Evolutionary conservation across 2,113 vertebrate species (phyloP).

Genomic region (Zeus faber): DNA sequence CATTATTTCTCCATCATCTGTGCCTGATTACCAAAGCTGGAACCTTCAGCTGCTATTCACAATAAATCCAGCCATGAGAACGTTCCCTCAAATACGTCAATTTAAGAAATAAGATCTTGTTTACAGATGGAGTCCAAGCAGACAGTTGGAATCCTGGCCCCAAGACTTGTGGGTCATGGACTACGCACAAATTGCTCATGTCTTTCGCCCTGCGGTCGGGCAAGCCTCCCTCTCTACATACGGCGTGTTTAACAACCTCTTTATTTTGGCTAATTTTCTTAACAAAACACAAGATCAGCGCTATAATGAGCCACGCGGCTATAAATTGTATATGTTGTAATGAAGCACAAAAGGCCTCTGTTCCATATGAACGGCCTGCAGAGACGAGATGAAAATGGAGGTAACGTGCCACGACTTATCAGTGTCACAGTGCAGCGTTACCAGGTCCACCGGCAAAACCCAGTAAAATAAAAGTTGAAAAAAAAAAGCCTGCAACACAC

Average conservation of each 20-base stretch:
- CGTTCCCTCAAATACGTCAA: constrained; percentile 50
- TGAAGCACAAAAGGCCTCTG: too few species aligned
- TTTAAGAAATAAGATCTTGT: constrained; percentile 60
- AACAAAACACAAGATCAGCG: neutral
- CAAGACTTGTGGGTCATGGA: constrained; percentile 38
- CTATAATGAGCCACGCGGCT: too few species aligned
- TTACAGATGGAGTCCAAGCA: constrained; percentile 44
- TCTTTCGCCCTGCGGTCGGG: constrained; percentile 31
- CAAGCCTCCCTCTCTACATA: constrained; percentile 11
- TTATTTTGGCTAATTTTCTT: constrained; percentile 2
- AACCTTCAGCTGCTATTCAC: constrained; percentile 25
- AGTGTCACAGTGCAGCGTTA: too few species aligned
- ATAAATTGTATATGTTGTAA: too few species aligned
- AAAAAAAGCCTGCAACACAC: constrained; percentile 45
- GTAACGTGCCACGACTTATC: too few species aligned
- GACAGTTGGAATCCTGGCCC: constrained; percentile 44
- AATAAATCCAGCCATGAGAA: constrained; percentile 36
- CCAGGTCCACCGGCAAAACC: constrained; percentile 56
- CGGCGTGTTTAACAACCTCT: constrained; percentile 10
- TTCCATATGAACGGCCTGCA: too few species aligned
- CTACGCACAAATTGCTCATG: constrained; percentile 36
- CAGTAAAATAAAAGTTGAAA: constrained; percentile 45
- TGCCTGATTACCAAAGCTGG: constrained; percentile 40
- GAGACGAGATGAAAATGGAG: too few species aligned
- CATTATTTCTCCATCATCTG: constrained; percentile 17